Evolutionary conservation across 1,140 invertebrate species (phyloP).

Genomic region (Bombyx mori): ASM3026992v2 NC_085115.1:6456001-6456500

Average conservation of each 20-base stretch:
- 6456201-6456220: slow-evolving; percentile 32
- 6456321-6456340: slow-evolving; percentile 44
- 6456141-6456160: slow-evolving; percentile 24
- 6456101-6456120: not conserved
- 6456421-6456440: slow-evolving; percentile 10
- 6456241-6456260: slow-evolving; percentile 20
- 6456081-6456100: not conserved
- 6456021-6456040: too few species aligned
- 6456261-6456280: not conserved
- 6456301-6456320: not conserved
- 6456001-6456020: too few species aligned
- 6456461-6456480: slow-evolving; percentile 24
- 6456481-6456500: slow-evolving; percentile 20
- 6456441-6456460: slow-evolving; percentile 19
- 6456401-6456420: slow-evolving; percentile 31
- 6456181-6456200: slow-evolving; percentile 28
- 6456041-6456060: slow-evolving; percentile 38
- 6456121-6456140: slow-evolving; percentile 35
- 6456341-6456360: slow-evolving; percentile 65
- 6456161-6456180: slow-evolving; percentile 18
- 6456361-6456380: slow-evolving; percentile 52
- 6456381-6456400: slow-evolving; percentile 27
- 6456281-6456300: too few species aligned
- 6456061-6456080: slow-evolving; percentile 46
- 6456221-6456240: slow-evolving; percentile 52